These are phyloP conservation scores for Balanococcus diminutus DNA, from an alignment of 2,888 invertebrate genomes.

Conservation along the genomic window DNA sequence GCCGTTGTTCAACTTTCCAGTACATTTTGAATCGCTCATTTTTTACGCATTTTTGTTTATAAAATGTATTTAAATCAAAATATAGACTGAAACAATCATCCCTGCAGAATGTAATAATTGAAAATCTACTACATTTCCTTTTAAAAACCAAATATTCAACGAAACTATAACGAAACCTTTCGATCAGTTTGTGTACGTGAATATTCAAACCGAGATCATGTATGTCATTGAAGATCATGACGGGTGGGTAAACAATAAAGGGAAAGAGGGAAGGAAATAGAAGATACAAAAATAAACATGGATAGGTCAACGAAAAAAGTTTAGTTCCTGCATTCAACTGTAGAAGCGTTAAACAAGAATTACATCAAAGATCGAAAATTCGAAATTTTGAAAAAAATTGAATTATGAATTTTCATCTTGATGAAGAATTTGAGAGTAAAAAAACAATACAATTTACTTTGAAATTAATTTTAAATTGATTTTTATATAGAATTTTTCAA, in stretches of 20 bases:
- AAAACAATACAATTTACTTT: no score
- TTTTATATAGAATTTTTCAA: no score
- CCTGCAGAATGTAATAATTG: no score
- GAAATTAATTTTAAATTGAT: no score
- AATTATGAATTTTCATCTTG: neutral
- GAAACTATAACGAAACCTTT: neutral
- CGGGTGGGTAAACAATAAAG: neutral
- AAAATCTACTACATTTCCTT: no score
- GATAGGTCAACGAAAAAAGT: no score
- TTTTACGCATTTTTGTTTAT: neutral
- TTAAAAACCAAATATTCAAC: no score
- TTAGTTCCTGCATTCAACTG: neutral
- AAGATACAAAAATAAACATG: neutral
- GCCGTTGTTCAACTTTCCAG: neutral
- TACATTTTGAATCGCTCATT: conserved; percentile 16
- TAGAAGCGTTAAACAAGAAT: no score
- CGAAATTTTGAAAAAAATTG: neutral
- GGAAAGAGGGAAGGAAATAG: neutral
- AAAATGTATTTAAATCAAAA: neutral
- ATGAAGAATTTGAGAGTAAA: no score
- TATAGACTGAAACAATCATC: neutral
- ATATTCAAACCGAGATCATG: conserved; percentile 47
- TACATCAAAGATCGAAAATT: no score
- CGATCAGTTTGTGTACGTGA: conserved; percentile 50
- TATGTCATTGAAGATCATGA: neutral